These are phyloP conservation scores for Nothocercus julius DNA, from an alignment of 2,113 vertebrate genomes.

Conservation along the genomic window DNA sequence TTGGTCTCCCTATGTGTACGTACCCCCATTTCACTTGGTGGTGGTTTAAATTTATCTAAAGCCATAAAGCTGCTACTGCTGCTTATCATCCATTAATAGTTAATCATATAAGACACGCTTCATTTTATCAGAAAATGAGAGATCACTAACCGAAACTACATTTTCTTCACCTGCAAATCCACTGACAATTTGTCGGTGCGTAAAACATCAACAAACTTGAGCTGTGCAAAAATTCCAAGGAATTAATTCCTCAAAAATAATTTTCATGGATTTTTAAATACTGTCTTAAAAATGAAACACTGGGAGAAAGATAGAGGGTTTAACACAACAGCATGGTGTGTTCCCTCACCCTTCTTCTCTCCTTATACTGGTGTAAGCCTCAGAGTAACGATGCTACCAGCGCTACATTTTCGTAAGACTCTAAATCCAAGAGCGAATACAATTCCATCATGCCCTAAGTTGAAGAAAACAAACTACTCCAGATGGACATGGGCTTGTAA, in stretches of 20 bases:
- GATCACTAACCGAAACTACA: background rate
- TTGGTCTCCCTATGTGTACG: background rate
- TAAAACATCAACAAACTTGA: background rate
- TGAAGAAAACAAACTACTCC: constrained; percentile 33
- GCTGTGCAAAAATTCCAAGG: background rate
- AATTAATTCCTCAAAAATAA: background rate
- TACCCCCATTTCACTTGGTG: background rate
- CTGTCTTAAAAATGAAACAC: background rate
- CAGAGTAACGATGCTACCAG: background rate
- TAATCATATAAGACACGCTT: background rate
- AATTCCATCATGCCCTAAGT: background rate
- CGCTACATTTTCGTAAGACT: background rate
- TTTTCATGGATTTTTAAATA: background rate
- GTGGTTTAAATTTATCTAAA: background rate
- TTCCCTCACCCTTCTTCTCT: background rate
- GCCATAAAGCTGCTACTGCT: background rate
- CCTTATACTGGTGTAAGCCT: background rate
- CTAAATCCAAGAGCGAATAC: constrained; percentile 49
- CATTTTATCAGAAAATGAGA: constrained; percentile 10
- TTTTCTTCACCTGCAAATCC: constrained; percentile 38
- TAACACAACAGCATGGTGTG: background rate
- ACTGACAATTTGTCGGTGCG: background rate
- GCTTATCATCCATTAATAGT: background rate
- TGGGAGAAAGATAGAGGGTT: background rate
- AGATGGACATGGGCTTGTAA: background rate